Percentiles rank a stretch among this genome's conserved stretches.
Conservation (phyloP, 2,113 vertebrate genomes). For the Poeciliopsis occidentalis region DNA sequence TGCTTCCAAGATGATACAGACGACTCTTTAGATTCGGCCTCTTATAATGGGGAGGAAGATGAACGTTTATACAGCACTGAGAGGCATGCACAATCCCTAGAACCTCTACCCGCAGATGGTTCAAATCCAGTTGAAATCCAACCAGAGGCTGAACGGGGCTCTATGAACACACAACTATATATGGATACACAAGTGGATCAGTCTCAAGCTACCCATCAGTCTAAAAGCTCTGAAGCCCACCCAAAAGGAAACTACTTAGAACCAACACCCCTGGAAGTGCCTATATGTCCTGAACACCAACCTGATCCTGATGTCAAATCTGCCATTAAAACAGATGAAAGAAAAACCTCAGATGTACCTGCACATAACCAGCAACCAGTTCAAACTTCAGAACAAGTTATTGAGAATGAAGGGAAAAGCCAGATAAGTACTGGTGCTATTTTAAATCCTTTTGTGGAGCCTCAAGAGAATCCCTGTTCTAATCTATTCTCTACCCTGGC, state of each 20-base stretch:
- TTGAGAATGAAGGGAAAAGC: conserved; percentile 64
- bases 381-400: conserved; percentile 38
- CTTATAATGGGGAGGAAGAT: conserved; percentile 88
- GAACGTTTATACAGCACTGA: conserved; percentile 88
- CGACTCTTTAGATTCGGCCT: conserved; percentile 90
- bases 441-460: conserved; percentile 40
- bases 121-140: conserved; percentile 24
- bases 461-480: conserved; percentile 7
- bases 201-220: conserved; percentile 3
- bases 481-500: conserved; percentile 6
- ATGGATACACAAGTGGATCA: conserved; percentile 13
- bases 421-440: conserved; percentile 73
- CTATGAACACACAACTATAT: conserved; percentile 14
- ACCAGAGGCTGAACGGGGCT: conserved; percentile 31
- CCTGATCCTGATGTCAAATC: conserved; percentile 22
- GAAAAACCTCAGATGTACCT: conserved; percentile 16
- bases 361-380: conserved; percentile 24
- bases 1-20: conserved; percentile 93
- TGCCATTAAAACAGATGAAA: background rate
- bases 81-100: conserved; percentile 81
- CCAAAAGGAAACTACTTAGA: background rate
- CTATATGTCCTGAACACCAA: conserved; percentile 1
- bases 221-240: conserved; percentile 17
- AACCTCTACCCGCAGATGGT: conserved; percentile 44
- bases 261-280: conserved; percentile 16